Evolutionary conservation across 2,888 invertebrate species (phyloP).

Genomic region (Pollenia angustigena): DNA sequence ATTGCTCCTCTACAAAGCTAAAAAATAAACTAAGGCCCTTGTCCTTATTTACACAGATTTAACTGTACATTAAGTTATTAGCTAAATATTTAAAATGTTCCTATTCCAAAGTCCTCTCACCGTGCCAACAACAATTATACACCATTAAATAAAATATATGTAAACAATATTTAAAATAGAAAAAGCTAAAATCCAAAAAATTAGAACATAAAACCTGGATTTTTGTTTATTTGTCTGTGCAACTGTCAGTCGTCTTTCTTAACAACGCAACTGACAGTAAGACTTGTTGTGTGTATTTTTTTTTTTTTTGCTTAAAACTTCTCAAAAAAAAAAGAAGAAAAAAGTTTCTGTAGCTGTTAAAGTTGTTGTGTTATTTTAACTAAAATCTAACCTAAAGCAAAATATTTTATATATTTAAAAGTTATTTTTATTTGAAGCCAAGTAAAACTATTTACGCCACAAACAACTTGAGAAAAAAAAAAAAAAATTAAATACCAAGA

Average conservation of each 20-base stretch:
- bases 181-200: not conserved
- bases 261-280: constrained; percentile 38
- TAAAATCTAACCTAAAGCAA: constrained; percentile 51
- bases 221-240: not conserved
- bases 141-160: not conserved
- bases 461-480: constrained; percentile 6
- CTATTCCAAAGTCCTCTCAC: not conserved
- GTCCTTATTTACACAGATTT: no score
- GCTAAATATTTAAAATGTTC: no score
- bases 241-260: constrained; percentile 16
- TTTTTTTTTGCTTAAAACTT: not conserved
- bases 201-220: not conserved
- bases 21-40: no score
- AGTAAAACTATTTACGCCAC: constrained; percentile 58
- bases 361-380: constrained; percentile 35
- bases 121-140: not conserved
- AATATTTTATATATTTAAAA: constrained; percentile 57
- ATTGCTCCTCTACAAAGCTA: no score
- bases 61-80: no score
- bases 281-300: constrained; percentile 1
- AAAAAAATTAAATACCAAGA: constrained; percentile 6
- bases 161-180: not conserved
- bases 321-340: not conserved
- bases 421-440: constrained; percentile 51
- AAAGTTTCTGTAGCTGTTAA: not conserved